Conservation (phyloP, 2,888 invertebrate genomes). For the Drosophila neotestacea region DNA sequence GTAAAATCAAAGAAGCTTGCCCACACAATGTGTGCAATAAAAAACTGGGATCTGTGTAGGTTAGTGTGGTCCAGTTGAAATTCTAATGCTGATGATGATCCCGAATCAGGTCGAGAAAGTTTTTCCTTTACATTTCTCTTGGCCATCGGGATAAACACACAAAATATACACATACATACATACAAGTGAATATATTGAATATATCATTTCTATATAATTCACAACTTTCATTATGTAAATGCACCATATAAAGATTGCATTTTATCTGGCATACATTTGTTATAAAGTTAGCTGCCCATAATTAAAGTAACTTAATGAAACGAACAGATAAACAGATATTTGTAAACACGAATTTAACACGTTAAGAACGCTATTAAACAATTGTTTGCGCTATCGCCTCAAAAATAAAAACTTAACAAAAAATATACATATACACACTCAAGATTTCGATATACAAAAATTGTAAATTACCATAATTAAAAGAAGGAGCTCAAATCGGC, state of each 20-base stretch:
- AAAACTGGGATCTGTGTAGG: constrained; percentile 36
- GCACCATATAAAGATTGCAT: constrained; percentile 19
- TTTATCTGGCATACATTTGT: constrained; percentile 41
- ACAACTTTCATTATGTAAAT: constrained; percentile 6
- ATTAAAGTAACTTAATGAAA: constrained; percentile 4
- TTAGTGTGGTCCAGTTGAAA: constrained; percentile 47
- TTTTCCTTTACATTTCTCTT: constrained; percentile 2
- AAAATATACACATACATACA: background rate
- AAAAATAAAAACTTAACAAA: background rate
- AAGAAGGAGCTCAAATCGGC: constrained; percentile 16
- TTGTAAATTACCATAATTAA: constrained; percentile 30
- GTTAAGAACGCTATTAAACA: constrained; percentile 61
- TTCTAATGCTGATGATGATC: constrained; percentile 15
- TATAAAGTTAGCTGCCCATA: constrained; percentile 36
- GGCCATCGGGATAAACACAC: background rate
- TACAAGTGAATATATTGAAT: constrained; percentile 1
- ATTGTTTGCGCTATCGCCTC: constrained; percentile 55
- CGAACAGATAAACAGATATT: constrained; percentile 24
- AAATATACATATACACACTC: constrained; percentile 2
- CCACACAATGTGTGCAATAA: no score
- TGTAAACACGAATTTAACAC: constrained; percentile 73
- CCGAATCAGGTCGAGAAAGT: constrained; percentile 20
- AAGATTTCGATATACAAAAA: constrained; percentile 22
- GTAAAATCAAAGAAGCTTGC: constrained; percentile 4
- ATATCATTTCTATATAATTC: constrained; percentile 14